Conservation (phyloP, 2,113 vertebrate species). For the Psammodynastes pulverulentus region DNA sequence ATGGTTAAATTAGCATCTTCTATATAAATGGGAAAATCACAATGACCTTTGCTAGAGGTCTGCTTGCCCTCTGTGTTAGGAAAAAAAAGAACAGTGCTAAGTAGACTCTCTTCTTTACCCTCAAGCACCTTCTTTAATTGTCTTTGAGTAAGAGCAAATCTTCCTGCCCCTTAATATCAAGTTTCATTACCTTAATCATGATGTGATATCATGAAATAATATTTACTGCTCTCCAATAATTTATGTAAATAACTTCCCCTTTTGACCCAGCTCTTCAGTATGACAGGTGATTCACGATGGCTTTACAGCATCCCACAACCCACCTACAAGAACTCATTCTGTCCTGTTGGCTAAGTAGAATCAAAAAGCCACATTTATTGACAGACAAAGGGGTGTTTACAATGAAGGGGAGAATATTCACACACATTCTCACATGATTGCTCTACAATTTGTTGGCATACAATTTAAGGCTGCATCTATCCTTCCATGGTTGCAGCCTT, state of each 20-base stretch:
- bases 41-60: constrained; percentile 42
- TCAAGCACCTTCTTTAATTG: constrained; percentile 67
- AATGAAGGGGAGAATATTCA: not conserved
- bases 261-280: constrained; percentile 27
- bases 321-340: fast-evolving
- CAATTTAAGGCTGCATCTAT: not conserved
- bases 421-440: not conserved
- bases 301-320: constrained; percentile 32
- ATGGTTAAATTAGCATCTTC: constrained; percentile 1
- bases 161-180: constrained; percentile 59
- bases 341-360: not conserved
- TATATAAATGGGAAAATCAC: constrained; percentile 36
- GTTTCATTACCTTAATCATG: constrained; percentile 66
- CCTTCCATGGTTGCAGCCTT: not conserved
- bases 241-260: constrained; percentile 66
- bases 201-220: constrained; percentile 64
- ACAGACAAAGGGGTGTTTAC: not conserved
- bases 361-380: not conserved
- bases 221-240: constrained; percentile 69
- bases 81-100: constrained; percentile 52
- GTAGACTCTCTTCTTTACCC: constrained; percentile 55
- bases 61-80: constrained; percentile 46
- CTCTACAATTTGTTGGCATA: not conserved
- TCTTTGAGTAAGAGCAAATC: constrained; percentile 64
- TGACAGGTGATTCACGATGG: constrained; percentile 56